These are phyloP conservation scores for Sebastes itinus DNA, from an alignment of 2,797 vertebrate genomes.

Conservation along the genomic window DNA sequence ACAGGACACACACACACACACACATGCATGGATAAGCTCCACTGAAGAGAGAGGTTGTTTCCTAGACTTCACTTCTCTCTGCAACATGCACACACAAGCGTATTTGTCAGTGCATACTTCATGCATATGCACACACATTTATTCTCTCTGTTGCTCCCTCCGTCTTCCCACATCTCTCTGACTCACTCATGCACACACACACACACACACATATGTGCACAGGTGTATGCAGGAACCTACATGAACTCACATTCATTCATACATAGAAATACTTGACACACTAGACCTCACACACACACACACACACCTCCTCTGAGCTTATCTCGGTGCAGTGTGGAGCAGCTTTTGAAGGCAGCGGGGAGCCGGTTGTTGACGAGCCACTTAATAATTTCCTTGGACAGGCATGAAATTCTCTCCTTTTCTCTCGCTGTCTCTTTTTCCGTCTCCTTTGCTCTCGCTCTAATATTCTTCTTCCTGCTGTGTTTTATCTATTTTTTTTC, in stretches of 20 bases:
- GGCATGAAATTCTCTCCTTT: slow-evolving; percentile 72
- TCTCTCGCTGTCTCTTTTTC: slow-evolving; percentile 42
- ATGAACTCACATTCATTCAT: slow-evolving; percentile 35
- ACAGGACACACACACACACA: slow-evolving; percentile 7
- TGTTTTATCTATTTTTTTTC: slow-evolving; percentile 29
- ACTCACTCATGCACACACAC: neutral
- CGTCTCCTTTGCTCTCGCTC: slow-evolving; percentile 40
- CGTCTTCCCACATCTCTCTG: neutral
- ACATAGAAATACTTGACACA: slow-evolving; percentile 30
- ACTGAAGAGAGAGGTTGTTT: slow-evolving; percentile 20
- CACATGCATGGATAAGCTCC: slow-evolving; percentile 39
- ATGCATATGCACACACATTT: neutral
- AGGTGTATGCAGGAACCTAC: slow-evolving; percentile 21
- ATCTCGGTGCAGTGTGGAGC: slow-evolving; percentile 52
- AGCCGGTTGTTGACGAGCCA: slow-evolving; percentile 69
- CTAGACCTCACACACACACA: slow-evolving; percentile 22
- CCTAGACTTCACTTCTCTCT: slow-evolving; percentile 36
- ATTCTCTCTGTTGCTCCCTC: neutral
- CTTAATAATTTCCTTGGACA: slow-evolving; percentile 81
- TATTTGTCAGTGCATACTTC: slow-evolving; percentile 10
- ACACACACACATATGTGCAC: neutral
- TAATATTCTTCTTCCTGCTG: slow-evolving; percentile 44
- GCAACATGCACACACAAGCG: slow-evolving; percentile 31
- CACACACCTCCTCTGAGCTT: slow-evolving; percentile 50
- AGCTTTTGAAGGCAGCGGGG: slow-evolving; percentile 71